Conservation (phyloP, 2,888 invertebrate genomes). For the Callyntrura sp. region DNA sequence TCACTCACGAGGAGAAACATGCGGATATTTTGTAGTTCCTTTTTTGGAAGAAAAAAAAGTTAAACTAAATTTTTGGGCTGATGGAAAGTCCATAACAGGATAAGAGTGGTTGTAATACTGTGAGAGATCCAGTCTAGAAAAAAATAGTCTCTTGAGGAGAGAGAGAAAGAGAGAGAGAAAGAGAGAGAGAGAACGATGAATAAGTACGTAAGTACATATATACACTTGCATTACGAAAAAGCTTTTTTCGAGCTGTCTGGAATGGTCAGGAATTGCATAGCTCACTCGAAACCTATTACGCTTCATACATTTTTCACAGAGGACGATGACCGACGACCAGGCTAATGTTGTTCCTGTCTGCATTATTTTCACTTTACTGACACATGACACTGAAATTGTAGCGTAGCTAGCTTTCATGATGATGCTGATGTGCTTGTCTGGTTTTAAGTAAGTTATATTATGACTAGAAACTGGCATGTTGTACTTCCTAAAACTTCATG, state of each 20-base stretch:
- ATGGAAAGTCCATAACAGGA: constrained; percentile 42
- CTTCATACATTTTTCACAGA: constrained; percentile 52
- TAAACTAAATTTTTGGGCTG: constrained; percentile 22
- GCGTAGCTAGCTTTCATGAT: constrained; percentile 31
- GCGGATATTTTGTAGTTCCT: background rate
- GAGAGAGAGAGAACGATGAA: constrained; percentile 4
- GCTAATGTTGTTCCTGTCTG: constrained; percentile 44
- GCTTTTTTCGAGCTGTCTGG: constrained; percentile 41
- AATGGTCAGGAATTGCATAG: constrained; percentile 65
- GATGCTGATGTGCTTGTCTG: background rate
- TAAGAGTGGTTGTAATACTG: no score
- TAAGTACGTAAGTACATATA: background rate
- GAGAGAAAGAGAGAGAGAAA: background rate
- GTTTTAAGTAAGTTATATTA: constrained; percentile 21
- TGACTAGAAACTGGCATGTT: background rate
- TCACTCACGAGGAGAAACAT: background rate
- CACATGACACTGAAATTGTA: constrained; percentile 58
- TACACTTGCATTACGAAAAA: constrained; percentile 40
- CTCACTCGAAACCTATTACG: constrained; percentile 58
- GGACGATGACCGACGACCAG: constrained; percentile 39
- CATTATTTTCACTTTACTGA: constrained; percentile 65
- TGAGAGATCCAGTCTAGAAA: no score
- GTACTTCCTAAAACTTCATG: no score
- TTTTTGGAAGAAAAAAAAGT: background rate
- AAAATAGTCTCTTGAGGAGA: background rate